Evolutionary conservation across 2,797 vertebrate species (phyloP), one percentile per base, ranked within the genome.

Genomic region (Hoplostethus mediterraneus): DNA sequence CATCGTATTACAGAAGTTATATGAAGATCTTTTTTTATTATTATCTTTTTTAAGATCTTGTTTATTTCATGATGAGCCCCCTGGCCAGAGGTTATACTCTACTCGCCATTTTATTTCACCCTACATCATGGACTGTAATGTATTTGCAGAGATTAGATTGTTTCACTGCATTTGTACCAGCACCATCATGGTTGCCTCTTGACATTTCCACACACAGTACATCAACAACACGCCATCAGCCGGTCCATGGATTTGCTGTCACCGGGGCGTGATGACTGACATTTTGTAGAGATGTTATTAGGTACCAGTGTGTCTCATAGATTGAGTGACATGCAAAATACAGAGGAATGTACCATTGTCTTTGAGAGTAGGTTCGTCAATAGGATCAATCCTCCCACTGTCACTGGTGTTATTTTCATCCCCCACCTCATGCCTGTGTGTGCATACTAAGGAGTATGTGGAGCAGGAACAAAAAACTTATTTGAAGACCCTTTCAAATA

Each of bases 151-250:
- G 38, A 10, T 6, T 10, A 2, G 6, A 10, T 40, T 33, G 33
- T 12, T 14, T 8, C 58, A 11, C 11, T 16, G 40, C 21, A n/a
- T 47, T 59, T 42, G 38, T 33, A 16, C 21, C 36, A 14, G 28
- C 47, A 4, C 25, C 36, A 63, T 30, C 13, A 25, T 25, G 11
- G 13, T 42, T 33, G 28, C 25, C 53, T 59, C 36, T 60, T 53
- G 55, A 65, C 16, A 59, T 65, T 63, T 58, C 6, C 62, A 42
- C 56, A 66, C 63, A 66, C 63, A 28, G 14, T 64, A 5, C 21
- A 4, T 64, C 33, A 58, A 17, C 31, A 10, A 57, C 30, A 57
- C 47, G 33, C 44, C 53, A 48, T 56, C 53, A 63, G 51, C 25
- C 42, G 9, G 49, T 45, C 60, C 25, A 56, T 44, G 33, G 16